These are phyloP conservation scores for Balearica regulorum DNA, from an alignment of 2,797 vertebrate species.

Conservation along the genomic window DNA sequence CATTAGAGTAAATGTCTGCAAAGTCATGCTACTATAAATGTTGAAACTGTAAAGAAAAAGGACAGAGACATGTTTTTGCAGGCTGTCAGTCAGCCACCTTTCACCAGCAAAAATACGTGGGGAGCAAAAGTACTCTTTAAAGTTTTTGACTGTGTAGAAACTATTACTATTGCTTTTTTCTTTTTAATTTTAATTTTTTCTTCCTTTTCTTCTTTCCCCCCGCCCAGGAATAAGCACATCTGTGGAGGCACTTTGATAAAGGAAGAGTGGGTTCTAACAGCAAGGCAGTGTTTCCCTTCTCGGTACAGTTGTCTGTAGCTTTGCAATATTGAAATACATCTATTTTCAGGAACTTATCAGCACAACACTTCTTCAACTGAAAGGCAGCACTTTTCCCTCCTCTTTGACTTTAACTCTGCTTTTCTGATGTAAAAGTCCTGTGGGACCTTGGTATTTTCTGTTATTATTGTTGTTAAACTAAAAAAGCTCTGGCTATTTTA, in stretches of 20 bases:
- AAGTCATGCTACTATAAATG: not conserved
- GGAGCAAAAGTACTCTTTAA: not conserved
- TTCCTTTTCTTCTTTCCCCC: not conserved
- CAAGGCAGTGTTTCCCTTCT: slow-evolving; percentile 93
- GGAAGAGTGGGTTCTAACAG: slow-evolving; percentile 95
- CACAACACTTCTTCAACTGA: not conserved
- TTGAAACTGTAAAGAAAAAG: not conserved
- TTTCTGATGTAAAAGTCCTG: not conserved
- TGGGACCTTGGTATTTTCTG: not conserved
- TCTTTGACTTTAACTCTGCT: slow-evolving; percentile 5
- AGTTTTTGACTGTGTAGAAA: not conserved
- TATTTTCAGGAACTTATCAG: not conserved
- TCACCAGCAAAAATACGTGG: not conserved
- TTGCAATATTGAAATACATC: not conserved
- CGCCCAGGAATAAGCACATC: slow-evolving; percentile 86
- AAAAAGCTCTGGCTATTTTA: slow-evolving; percentile 1
- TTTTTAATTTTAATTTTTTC: not conserved
- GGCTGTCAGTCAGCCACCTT: not conserved
- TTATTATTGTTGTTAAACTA: not conserved
- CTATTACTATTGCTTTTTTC: not conserved
- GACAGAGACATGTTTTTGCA: not conserved
- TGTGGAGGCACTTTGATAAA: slow-evolving; percentile 94
- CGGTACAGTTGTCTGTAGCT: slow-evolving; percentile 66
- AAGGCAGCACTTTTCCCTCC: not conserved
- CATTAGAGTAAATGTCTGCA: not conserved